phyloP scores from a whole-genome alignment of 2,113 vertebrate species.

The Ceratotherium simum region DNA sequence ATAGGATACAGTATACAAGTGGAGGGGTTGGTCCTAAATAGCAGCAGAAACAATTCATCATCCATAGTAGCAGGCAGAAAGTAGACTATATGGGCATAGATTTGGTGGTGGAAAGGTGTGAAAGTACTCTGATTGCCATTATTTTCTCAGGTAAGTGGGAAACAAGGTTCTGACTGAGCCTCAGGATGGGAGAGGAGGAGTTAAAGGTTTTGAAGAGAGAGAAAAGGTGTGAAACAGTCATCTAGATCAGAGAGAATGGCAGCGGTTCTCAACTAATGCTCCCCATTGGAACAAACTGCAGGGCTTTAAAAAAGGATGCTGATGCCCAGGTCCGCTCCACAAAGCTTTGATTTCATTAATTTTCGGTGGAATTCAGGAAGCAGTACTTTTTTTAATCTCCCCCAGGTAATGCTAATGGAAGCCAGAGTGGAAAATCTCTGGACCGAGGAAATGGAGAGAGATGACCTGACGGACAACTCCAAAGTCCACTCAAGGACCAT shows the following conservation, averaged over 20 bases:
- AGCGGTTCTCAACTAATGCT: not conserved
- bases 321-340: not conserved
- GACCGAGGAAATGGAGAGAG: not conserved
- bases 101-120: not conserved
- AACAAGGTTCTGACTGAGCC: not conserved
- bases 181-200: not conserved
- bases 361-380: not conserved
- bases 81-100: not conserved
- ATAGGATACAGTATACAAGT: not conserved
- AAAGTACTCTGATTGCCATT: not conserved
- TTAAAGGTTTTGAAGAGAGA: not conserved
- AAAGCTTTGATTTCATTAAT: not conserved
- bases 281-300: not conserved
- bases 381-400: not conserved
- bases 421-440: not conserved
- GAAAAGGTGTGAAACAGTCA: not conserved
- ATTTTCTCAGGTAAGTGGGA: constrained; percentile 9
- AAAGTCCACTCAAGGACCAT: not conserved
- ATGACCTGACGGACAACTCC: not conserved
- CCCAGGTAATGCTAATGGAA: not conserved
- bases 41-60: not conserved
- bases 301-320: not conserved
- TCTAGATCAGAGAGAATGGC: not conserved
- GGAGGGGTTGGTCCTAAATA: not conserved
- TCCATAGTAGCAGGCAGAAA: not conserved